phyloP scores from a whole-genome alignment of 2,113 vertebrate genomes.

The Cinclus mexicanus region DNA sequence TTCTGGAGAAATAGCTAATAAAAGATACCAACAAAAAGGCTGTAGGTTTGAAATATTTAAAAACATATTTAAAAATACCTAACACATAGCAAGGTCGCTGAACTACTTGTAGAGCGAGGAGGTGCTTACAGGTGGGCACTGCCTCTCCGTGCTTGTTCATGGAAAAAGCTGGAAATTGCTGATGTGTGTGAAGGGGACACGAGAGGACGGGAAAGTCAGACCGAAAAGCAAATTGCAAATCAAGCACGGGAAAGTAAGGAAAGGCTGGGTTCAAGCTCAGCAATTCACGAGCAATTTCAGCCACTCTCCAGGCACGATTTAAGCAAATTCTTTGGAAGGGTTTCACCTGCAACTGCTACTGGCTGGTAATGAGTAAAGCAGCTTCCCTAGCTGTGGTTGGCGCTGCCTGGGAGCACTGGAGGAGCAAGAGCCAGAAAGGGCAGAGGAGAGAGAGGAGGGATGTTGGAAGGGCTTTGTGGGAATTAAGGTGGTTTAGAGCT shows the following conservation, averaged over 20 bases:
- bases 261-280: slow-evolving; percentile 2
- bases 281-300: slow-evolving; percentile 1
- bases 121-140: neutral
- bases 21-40: neutral
- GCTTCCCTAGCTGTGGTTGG: neutral
- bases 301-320: neutral
- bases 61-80: neutral
- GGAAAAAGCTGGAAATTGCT: neutral
- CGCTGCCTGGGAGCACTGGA: neutral
- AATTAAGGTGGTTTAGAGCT: neutral
- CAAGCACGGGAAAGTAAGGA: neutral
- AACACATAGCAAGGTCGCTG: neutral
- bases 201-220: neutral
- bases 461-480: neutral
- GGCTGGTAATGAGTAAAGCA: slow-evolving; percentile 15
- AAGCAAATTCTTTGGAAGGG: slow-evolving; percentile 24
- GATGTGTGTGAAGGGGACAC: neutral
- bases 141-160: neutral
- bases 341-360: slow-evolving; percentile 6
- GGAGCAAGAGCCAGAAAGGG: neutral
- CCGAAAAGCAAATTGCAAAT: neutral
- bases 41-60: neutral
- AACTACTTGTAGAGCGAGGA: neutral
- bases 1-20: neutral
- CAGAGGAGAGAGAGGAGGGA: neutral